Percentiles rank a stretch among this genome's conserved stretches.
Conservation (phyloP, 2,797 vertebrate genomes). For the Scolopax rusticola region DNA sequence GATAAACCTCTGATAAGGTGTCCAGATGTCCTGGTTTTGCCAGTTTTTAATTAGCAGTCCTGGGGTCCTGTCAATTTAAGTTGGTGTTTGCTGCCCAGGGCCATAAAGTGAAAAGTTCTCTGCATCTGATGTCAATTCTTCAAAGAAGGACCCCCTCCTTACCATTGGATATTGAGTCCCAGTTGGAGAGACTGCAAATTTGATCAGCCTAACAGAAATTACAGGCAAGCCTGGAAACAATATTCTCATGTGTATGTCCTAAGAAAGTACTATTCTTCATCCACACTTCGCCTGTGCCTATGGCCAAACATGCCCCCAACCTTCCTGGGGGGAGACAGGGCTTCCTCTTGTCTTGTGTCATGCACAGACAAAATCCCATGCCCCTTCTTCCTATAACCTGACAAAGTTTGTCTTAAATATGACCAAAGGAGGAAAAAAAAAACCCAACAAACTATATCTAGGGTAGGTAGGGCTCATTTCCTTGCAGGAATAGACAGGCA, state of each 20-base stretch:
- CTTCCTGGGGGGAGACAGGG: background rate
- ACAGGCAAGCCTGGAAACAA: slow-evolving; percentile 70
- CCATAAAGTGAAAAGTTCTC: slow-evolving; percentile 69
- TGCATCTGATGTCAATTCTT: slow-evolving; percentile 78
- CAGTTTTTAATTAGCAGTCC: slow-evolving; percentile 78
- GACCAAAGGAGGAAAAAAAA: background rate
- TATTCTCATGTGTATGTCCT: slow-evolving; percentile 53
- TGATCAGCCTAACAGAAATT: slow-evolving; percentile 70
- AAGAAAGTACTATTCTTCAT: slow-evolving; percentile 2
- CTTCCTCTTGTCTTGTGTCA: background rate
- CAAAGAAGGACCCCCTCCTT: slow-evolving; percentile 64
- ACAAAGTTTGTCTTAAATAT: background rate
- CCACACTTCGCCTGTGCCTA: rapidly evolving
- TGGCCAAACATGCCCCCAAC: background rate
- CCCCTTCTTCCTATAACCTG: rapidly evolving
- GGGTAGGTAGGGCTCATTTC: background rate
- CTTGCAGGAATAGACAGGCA: background rate
- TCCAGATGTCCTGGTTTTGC: slow-evolving; percentile 78
- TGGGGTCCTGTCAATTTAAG: slow-evolving; percentile 70
- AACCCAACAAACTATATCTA: background rate
- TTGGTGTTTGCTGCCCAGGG: slow-evolving; percentile 75
- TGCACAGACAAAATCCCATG: background rate
- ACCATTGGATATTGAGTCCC: slow-evolving; percentile 58
- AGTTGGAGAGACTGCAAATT: slow-evolving; percentile 67
- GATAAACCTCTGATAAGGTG: slow-evolving; percentile 80